These are phyloP conservation scores for Nannoperca obscura DNA, from an alignment of 2,797 vertebrate genomes.

Conservation along the genomic window DNA sequence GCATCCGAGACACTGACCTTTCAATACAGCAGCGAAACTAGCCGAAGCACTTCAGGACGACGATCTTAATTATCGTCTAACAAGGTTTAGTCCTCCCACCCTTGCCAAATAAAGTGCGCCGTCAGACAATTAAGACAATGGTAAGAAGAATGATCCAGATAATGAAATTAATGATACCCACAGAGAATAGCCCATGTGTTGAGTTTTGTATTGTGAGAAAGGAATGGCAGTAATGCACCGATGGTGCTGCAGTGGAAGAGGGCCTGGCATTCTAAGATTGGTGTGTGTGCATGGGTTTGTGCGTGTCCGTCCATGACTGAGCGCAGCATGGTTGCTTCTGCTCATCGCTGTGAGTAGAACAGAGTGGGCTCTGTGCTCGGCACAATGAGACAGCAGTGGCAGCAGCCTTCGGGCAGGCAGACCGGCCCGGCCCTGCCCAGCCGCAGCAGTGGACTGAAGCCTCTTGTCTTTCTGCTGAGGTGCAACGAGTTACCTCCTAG, in stretches of 20 bases:
- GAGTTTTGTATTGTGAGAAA: conserved; percentile 65
- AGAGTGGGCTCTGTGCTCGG: conserved; percentile 75
- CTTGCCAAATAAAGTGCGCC: conserved; percentile 69
- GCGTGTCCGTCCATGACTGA: conserved; percentile 53
- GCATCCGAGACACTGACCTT: conserved; percentile 82
- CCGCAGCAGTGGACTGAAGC: conserved; percentile 68
- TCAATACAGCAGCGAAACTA: conserved; percentile 71
- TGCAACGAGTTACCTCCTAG: conserved; percentile 47
- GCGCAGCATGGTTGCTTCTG: conserved; percentile 69
- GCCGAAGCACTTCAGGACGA: conserved; percentile 76
- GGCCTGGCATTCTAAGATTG: conserved; percentile 55
- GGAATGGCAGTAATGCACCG: conserved; percentile 70
- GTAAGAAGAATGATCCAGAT: conserved; percentile 67
- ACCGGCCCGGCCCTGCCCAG: conserved; percentile 31
- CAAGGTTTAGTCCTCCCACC: conserved; percentile 67
- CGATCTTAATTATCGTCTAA: conserved; percentile 83
- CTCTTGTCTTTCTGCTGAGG: conserved; percentile 68
- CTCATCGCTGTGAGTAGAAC: conserved; percentile 74
- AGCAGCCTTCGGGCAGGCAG: conserved; percentile 66
- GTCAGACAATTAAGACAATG: conserved; percentile 72
- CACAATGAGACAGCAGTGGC: conserved; percentile 75
- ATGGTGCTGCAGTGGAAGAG: conserved; percentile 56
- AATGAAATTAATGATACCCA: conserved; percentile 82
- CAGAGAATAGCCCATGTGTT: conserved; percentile 68
- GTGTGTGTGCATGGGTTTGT: conserved; percentile 41